Percentiles rank a stretch among this genome's conserved stretches.
phyloP scores from a whole-genome alignment of 2,113 vertebrate genomes.

The Semicossyphus pulcher region DNA sequence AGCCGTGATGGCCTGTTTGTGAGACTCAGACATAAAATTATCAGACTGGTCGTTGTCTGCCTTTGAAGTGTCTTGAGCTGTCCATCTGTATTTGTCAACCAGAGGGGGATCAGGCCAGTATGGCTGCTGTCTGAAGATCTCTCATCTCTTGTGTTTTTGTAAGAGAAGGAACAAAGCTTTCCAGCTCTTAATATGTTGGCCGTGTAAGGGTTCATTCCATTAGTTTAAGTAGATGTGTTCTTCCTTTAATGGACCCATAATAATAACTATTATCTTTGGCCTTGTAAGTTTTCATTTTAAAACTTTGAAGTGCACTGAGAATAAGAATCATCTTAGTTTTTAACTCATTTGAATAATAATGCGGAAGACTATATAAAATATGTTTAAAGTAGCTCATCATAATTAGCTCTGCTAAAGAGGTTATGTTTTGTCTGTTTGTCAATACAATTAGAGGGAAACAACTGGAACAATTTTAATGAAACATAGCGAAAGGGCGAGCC shows the following conservation, averaged over 20 bases:
- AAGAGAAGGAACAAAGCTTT: conserved; percentile 59
- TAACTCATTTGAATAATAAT: neutral
- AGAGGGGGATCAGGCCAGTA: conserved; percentile 72
- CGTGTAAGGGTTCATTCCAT: conserved; percentile 31
- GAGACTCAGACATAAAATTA: conserved; percentile 80
- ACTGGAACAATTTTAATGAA: too few relatives aligned
- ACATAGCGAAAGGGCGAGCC: too few relatives aligned
- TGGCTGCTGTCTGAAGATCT: conserved; percentile 78
- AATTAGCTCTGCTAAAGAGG: neutral
- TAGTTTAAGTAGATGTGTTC: conserved; percentile 15
- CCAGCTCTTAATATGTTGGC: conserved; percentile 28
- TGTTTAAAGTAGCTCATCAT: neutral
- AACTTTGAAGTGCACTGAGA: neutral
- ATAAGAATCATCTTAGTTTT: neutral
- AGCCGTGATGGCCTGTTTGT: conserved; percentile 78
- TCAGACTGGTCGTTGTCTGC: conserved; percentile 76
- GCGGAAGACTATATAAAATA: neutral
- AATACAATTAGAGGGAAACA: too few relatives aligned
- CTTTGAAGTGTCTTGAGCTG: conserved; percentile 82
- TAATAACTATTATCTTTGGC: neutral
- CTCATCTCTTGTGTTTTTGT: conserved; percentile 67
- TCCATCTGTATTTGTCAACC: conserved; percentile 77
- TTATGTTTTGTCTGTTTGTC: too few relatives aligned
- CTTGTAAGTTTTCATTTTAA: neutral
- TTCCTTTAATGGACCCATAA: neutral